Evolutionary conservation across 2,888 invertebrate genomes (phyloP).

Genomic region (Sialis lutaria): DNA sequence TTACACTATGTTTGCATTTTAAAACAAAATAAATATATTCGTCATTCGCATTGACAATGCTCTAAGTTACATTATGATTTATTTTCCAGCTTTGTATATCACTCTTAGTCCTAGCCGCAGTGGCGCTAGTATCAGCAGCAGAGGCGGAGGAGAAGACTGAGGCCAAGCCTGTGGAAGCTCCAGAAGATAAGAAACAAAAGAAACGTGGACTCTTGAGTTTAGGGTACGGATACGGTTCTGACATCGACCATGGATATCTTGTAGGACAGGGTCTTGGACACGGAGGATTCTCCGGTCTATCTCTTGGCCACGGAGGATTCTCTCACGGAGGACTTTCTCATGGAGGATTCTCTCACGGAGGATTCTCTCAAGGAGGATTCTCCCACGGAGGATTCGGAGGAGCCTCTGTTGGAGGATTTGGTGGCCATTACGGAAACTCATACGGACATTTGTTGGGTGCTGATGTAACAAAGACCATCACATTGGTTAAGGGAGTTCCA

Average conservation of each 20-base stretch:
- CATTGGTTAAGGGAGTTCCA: conserved; percentile 45
- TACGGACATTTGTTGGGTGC: conserved; percentile 25
- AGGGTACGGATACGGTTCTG: conserved; percentile 66
- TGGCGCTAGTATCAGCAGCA: conserved; percentile 34
- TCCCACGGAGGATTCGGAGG: conserved; percentile 15
- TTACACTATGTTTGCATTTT: no score
- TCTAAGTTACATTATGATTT: conserved; percentile 4
- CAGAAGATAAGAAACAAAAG: conserved; percentile 54
- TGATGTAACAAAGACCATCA: conserved; percentile 43
- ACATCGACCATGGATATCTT: conserved; percentile 51
- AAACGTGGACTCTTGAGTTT: conserved; percentile 65
- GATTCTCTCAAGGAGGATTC: conserved; percentile 14
- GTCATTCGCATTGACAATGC: no score
- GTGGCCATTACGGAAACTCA: conserved; percentile 12
- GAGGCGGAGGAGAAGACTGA: conserved; percentile 47
- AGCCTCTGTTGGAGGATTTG: conserved; percentile 7
- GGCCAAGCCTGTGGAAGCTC: conserved; percentile 22
- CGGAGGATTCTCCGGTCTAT: conserved; percentile 28
- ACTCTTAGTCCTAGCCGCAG: conserved; percentile 53
- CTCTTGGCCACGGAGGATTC: conserved; percentile 13
- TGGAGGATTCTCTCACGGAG: conserved; percentile 9
- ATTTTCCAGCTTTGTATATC: conserved; percentile 46
- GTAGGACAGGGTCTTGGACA: conserved; percentile 40
- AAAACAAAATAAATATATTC: no score
- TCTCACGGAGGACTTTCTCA: conserved; percentile 13